Evolutionary conservation across 1,140 invertebrate genomes (phyloP), one percentile per base, ranked within the genome.

Genomic region (Zeugodacus cucurbitae): DNA sequence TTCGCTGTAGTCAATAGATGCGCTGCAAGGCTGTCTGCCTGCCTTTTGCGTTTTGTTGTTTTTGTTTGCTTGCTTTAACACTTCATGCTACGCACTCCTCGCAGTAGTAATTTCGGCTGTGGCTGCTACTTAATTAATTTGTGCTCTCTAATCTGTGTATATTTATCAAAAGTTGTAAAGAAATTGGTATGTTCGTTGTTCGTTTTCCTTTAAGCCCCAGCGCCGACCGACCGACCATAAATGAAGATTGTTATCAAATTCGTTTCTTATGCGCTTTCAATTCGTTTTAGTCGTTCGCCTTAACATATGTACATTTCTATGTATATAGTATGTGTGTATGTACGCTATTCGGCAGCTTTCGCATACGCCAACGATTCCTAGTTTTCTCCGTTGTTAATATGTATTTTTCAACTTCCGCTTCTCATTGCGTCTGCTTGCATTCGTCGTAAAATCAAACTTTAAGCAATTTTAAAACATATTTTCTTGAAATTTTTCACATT

Each of bases 171-270:
- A 82, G 37, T 26, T 48, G 41, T 82, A 48, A 82, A 10, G 44
- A 82, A 82, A 82, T 54, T 54, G 14, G 48, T 70, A 62, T 29
- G 8, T 78, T 78, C 70, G 70, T 78, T 82, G 74, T 82, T 82
- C 41, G 41, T 82, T 82, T 44, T 54, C 26, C 41, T 82, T 82
- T 82, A 8, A 82, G 26, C 34, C 67, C n/a, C n/a, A n/a, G n/a
- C n/a, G n/a, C n/a, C n/a, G n/a, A n/a, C n/a, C n/a, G n/a, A 26
- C 26, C 64, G 64, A 70, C 26, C 64, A 70, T 32, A 70, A 70
- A 29, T 70, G 64, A 11, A 82, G 22, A 48, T 82, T 44, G 41
- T 82, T 82, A 82, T 48, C 74, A 82, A 82, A 82, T 82, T 82
- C 74, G 41, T 54, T 82, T 82, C 34, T 54, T 48, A 48, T 82